Base-by-base conservation (phyloP, 1,140 invertebrate species). In the Drosophila funebris region DNA sequence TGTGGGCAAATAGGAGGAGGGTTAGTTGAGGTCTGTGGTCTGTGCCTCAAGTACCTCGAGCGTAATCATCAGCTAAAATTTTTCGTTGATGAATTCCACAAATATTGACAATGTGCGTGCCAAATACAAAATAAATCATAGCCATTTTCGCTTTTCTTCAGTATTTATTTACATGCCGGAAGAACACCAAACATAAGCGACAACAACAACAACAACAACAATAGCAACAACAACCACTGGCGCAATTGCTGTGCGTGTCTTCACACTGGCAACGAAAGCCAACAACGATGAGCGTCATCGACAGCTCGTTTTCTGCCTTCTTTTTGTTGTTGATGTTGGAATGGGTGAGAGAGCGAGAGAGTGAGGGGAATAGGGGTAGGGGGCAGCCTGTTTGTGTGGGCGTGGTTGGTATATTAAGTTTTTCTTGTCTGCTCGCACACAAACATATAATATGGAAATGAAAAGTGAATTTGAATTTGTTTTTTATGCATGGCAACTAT, bases 161-260 rank as follows among this genome's bases (percentile, higher is more conserved):
- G 74, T 83, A 87, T 88, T 87, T 87, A 87, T 87, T 87, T 87
- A 87, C 83, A 88, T 88, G 83, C 82, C 83, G 82, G 78, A 87
- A 85, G 81, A 81, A 81, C 73, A 78, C 58, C 67, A 69, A 78
- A 56, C 66, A 57, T 31, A 60, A 75, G 33, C 44, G 74, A 54
- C 57, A 71, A 63, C 44, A 63, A 58, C 53, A 46, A 37, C 13
- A 36, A 27, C 31, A 27, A 16, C 22, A 62, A 31, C 24, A 53
- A 22, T 14, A 33, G 39, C 46, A 69, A 27, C 58, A 63, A 44
- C 39, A 24, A 46, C 41, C 11, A 37, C 13, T 41, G 16, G 8
- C 43, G 22, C 36, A 54, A 48, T 54, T 68, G 70, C 46, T 73
- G 46, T 68, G 70, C 70, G 56, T 68, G 70, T 68, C 63, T 73